A percentile compares a stretch with the other conserved stretches of the same genome.
phyloP scores from a whole-genome alignment of 37 sponge, comb jelly and placozoan genomes.

The Amphimedon queenslandica region DNA sequence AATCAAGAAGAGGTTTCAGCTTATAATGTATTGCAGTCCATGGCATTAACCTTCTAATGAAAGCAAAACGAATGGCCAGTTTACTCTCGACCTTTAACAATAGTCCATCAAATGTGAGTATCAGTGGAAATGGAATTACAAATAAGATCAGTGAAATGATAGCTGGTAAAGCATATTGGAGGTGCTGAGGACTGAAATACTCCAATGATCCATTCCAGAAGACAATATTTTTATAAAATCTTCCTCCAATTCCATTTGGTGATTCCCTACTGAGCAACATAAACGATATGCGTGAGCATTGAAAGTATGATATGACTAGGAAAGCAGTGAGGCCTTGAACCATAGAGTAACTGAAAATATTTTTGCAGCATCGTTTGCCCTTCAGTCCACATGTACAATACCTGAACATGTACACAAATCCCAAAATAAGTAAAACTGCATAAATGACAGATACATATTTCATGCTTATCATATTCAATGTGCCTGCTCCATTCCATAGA shows the following conservation, averaged over 20 bases:
- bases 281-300: conserved; percentile 21
- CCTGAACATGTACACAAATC: not conserved
- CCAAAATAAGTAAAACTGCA: not conserved
- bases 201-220: not conserved
- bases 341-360: not conserved
- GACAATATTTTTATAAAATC: not conserved
- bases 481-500: not conserved
- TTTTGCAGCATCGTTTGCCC: not conserved
- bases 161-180: not conserved
- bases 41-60: not conserved
- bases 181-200: not conserved
- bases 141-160: not conserved
- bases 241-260: not conserved
- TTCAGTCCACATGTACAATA: conserved; percentile 1
- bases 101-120: not conserved
- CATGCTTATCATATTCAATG: not conserved
- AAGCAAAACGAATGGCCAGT: not conserved
- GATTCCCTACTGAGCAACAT: not conserved
- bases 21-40: not conserved
- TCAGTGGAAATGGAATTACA: not conserved
- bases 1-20: not conserved
- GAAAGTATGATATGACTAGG: conserved; percentile 25
- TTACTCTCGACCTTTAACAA: not conserved
- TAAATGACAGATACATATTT: not conserved
- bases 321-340: conserved; percentile 38